These are phyloP conservation scores for Megaceryle alcyon DNA, from an alignment of 2,797 vertebrate species.

Conservation along the genomic window DNA sequence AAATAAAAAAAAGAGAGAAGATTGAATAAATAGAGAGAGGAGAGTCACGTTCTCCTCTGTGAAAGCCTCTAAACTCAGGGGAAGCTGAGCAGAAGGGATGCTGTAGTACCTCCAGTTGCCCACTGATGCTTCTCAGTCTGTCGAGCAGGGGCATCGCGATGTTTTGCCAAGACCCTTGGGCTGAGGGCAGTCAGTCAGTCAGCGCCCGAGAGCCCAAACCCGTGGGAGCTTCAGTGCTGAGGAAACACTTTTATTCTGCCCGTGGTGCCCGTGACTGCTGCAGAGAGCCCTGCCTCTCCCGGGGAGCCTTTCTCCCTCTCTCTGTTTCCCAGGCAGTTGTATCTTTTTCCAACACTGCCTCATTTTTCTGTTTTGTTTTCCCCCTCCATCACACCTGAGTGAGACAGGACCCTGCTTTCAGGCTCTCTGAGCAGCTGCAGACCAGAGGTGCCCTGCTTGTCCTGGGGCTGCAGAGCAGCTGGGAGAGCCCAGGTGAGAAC, in stretches of 20 bases:
- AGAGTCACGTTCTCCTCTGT: neutral
- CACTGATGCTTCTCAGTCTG: neutral
- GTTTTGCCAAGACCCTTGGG: neutral
- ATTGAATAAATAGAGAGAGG: neutral
- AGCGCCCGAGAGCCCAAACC: neutral
- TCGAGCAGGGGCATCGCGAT: accelerated
- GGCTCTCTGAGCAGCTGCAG: accelerated
- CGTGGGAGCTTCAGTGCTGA: neutral
- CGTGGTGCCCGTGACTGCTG: neutral
- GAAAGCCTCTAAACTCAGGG: neutral
- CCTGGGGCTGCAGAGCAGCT: neutral
- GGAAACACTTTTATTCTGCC: neutral
- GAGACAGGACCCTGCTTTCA: neutral
- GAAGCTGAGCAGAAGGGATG: neutral
- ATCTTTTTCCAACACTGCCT: neutral
- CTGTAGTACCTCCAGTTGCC: accelerated
- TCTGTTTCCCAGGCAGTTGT: neutral
- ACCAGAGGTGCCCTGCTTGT: neutral
- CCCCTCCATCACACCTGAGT: accelerated
- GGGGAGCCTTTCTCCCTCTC: neutral
- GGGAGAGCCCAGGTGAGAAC: neutral
- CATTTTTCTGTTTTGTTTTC: neutral
- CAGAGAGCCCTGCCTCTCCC: neutral
- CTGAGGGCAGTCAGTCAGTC: neutral
- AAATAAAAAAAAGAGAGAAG: neutral